These are phyloP conservation scores for Neodiprion virginianus DNA, from an alignment of 1,140 invertebrate genomes.

Conservation along the genomic window DNA sequence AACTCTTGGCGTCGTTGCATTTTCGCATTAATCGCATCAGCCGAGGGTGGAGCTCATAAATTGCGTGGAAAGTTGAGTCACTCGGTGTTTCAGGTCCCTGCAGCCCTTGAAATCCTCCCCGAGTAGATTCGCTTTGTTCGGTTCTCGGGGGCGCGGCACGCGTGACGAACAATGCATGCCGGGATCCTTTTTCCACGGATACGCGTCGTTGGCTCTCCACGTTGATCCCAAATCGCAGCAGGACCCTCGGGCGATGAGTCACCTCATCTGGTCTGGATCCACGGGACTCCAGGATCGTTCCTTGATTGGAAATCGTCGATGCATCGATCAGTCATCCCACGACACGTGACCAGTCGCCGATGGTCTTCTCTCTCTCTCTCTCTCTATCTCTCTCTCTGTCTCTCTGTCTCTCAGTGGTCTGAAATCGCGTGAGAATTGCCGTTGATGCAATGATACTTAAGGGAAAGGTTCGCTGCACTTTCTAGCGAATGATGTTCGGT, in stretches of 20 bases:
- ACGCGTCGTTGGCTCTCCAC: not conserved
- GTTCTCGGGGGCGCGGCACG: not conserved
- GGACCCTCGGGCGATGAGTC: too few species aligned
- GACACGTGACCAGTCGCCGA: not conserved
- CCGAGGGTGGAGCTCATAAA: not conserved
- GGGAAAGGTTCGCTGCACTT: too few species aligned
- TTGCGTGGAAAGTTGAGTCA: too few species aligned
- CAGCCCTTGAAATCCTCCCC: not conserved
- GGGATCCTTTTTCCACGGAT: not conserved
- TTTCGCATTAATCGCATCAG: slow-evolving; percentile 1
- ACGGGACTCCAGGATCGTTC: not conserved
- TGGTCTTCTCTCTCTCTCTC: too few species aligned
- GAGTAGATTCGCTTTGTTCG: not conserved
- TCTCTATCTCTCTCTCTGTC: too few species aligned
- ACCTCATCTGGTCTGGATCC: not conserved
- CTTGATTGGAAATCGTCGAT: not conserved
- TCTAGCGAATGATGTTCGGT: too few species aligned
- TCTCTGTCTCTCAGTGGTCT: too few species aligned
- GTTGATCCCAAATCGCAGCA: not conserved
- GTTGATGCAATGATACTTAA: too few species aligned
- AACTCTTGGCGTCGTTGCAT: not conserved
- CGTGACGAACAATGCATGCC: not conserved
- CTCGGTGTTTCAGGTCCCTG: not conserved
- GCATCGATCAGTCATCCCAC: not conserved
- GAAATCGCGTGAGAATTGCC: too few species aligned